Conservation (phyloP, 2,113 vertebrate species). For the Puma concolor region DNA sequence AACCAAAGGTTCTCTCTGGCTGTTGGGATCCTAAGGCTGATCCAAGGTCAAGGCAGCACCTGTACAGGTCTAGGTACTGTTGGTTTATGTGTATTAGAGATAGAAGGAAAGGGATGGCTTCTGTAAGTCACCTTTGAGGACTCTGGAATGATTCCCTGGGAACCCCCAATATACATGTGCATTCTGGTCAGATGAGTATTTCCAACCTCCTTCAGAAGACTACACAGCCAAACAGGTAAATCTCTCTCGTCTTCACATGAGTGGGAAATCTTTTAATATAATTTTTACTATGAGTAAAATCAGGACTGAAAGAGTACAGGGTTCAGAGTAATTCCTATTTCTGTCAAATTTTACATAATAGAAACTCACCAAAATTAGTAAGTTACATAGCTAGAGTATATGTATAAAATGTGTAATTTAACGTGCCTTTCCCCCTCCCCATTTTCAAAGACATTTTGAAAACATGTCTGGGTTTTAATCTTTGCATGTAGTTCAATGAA, state of each 20-base stretch:
- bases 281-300: background rate
- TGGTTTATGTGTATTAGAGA: background rate
- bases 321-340: slow-evolving; percentile 28
- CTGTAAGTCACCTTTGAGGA: background rate
- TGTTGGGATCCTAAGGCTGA: background rate
- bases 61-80: background rate
- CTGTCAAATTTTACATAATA: background rate
- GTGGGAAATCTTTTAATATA: background rate
- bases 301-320: background rate
- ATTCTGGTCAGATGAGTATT: background rate
- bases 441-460: slow-evolving; percentile 47
- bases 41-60: background rate
- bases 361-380: background rate
- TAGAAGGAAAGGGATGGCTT: background rate
- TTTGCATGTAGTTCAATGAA: background rate
- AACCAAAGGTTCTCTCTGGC: background rate
- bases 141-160: background rate
- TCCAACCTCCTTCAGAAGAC: background rate
- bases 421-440: background rate
- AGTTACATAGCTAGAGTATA: background rate
- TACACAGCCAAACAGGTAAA: background rate
- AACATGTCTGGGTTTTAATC: slow-evolving; percentile 42
- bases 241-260: background rate
- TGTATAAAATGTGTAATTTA: background rate
- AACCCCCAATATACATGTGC: background rate